Percentiles rank a stretch among this genome's conserved stretches.
phyloP scores from a whole-genome alignment of 2,113 vertebrate species.

The Passer montanus region DNA sequence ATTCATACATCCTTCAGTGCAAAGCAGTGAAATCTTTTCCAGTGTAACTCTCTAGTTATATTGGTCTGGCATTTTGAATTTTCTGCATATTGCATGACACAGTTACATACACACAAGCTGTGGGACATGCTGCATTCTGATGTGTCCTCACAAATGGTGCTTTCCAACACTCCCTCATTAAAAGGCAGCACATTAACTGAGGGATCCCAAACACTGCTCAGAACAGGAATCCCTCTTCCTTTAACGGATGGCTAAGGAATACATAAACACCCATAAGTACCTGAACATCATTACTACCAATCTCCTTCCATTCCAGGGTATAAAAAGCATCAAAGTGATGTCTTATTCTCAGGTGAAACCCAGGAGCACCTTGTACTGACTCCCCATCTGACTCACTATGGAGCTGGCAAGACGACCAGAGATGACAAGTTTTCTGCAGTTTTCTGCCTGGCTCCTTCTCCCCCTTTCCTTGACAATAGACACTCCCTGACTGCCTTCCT shows the following conservation, averaged over 20 bases:
- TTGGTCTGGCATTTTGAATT: neutral
- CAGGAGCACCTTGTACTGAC: neutral
- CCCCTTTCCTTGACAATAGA: neutral
- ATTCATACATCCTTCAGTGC: neutral
- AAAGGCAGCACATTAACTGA: neutral
- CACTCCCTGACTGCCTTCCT: neutral
- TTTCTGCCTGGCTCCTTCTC: neutral
- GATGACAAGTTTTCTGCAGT: neutral
- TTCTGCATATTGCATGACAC: neutral
- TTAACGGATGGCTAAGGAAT: neutral
- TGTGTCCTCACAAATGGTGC: accelerated
- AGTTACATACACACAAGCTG: neutral
- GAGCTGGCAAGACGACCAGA: neutral
- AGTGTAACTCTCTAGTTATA: neutral
- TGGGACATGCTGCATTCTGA: neutral
- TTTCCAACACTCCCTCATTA: neutral
- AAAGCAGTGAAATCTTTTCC: neutral
- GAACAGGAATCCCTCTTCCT: neutral
- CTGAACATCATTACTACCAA: neutral
- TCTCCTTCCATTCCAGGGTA: neutral
- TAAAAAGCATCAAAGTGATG: neutral
- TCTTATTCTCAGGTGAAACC: neutral
- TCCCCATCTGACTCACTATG: neutral
- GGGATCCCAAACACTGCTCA: neutral
- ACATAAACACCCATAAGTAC: neutral